phyloP scores from a whole-genome alignment of 2,113 vertebrate species.

The Heterotis niloticus region DNA sequence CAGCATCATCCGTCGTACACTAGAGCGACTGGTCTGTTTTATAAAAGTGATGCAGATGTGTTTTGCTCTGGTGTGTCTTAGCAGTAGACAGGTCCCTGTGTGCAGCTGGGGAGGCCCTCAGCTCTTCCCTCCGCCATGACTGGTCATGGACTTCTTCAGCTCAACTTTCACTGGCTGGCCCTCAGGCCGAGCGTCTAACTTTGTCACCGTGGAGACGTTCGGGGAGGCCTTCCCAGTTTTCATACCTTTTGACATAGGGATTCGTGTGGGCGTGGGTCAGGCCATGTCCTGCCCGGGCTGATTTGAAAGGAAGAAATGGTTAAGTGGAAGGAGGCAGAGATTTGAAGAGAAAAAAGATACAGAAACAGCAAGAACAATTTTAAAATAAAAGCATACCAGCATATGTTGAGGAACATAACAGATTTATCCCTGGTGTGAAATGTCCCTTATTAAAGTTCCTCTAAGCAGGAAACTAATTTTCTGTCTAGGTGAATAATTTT shows the following conservation, averaged over 20 bases:
- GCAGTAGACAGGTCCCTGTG: conserved; percentile 48
- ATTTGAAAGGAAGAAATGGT: conserved; percentile 33
- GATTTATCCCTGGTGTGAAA: not conserved
- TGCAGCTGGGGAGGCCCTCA: conserved; percentile 67
- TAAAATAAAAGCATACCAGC: not conserved
- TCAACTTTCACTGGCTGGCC: conserved; percentile 92
- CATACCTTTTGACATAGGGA: conserved; percentile 92
- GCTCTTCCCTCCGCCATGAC: conserved; percentile 74
- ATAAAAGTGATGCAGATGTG: not conserved
- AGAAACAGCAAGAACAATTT: not conserved
- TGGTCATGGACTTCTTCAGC: conserved; percentile 82
- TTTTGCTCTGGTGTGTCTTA: not conserved
- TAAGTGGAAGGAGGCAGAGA: not conserved
- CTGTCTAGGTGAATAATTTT: no score
- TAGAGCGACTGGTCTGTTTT: not conserved
- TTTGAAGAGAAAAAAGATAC: conserved; percentile 13
- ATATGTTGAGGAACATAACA: not conserved
- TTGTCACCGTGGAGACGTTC: conserved; percentile 78
- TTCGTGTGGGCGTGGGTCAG: conserved; percentile 78
- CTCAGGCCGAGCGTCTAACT: conserved; percentile 83
- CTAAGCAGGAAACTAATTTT: no score
- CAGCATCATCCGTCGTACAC: not conserved
- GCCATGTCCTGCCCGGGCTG: conserved; percentile 78
- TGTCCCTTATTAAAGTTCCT: not conserved
- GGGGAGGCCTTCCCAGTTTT: conserved; percentile 79